Percentiles rank a stretch among this genome's conserved stretches.
Evolutionary conservation across 2,888 invertebrate genomes (phyloP).

Genomic region (Ryuthela nishihirai): DNA sequence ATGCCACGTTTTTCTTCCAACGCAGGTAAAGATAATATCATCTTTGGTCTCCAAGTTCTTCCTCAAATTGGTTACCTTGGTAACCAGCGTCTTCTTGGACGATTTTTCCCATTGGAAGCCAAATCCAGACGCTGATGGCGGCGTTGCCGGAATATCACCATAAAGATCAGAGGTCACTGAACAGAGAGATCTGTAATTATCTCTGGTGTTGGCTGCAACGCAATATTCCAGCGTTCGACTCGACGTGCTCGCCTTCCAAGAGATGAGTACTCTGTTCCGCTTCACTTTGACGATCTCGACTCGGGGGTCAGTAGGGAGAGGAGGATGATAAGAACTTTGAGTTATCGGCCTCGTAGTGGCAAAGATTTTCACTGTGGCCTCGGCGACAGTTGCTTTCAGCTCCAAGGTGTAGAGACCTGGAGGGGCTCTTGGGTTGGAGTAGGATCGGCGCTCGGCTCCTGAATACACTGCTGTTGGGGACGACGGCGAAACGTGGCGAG

Average conservation of each 20-base stretch:
- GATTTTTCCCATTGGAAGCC: constrained; percentile 46
- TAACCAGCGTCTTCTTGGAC: not conserved
- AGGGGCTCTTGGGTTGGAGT: constrained; percentile 21
- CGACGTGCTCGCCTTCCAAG: constrained; percentile 44
- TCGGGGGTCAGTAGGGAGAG: constrained; percentile 31
- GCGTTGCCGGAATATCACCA: constrained; percentile 47
- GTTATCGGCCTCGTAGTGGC: constrained; percentile 14
- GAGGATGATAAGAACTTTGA: constrained; percentile 28
- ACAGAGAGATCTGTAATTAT: constrained; percentile 55
- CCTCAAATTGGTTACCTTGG: no score
- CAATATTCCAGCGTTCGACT: constrained; percentile 52
- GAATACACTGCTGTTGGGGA: constrained; percentile 21
- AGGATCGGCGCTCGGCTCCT: constrained; percentile 18
- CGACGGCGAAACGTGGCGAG: not conserved
- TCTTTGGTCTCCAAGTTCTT: not conserved
- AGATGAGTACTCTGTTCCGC: constrained; percentile 38
- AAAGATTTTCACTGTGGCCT: constrained; percentile 11
- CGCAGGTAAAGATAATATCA: constrained; percentile 53
- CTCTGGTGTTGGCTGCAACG: constrained; percentile 47
- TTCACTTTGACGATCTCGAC: constrained; percentile 39
- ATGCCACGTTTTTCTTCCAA: constrained; percentile 55
- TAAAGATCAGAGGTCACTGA: constrained; percentile 52
- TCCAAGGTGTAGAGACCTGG: constrained; percentile 26
- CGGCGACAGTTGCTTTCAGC: constrained; percentile 8
- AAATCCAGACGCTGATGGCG: constrained; percentile 46